phyloP scores from a whole-genome alignment of 1,140 invertebrate species.

The Drosophila varians region DNA sequence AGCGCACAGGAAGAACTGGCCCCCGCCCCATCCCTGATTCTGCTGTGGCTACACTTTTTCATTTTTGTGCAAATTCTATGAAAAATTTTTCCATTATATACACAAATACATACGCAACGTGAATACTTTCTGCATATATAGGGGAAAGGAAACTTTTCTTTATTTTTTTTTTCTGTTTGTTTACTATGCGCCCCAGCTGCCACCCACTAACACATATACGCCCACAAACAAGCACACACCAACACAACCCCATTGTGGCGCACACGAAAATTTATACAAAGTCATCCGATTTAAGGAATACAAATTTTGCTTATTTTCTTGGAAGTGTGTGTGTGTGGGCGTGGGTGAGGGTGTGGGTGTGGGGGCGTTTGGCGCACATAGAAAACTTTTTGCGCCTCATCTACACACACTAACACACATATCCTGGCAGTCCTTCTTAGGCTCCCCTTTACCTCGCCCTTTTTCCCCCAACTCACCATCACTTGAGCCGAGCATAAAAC shows the following conservation, averaged over 20 bases:
- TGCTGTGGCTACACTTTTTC: constrained; percentile 70
- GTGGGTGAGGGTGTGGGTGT: too few relatives aligned
- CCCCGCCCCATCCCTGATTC: constrained; percentile 6
- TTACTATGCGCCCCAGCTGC: constrained; percentile 66
- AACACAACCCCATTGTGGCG: constrained; percentile 73
- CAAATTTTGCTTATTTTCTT: constrained; percentile 81
- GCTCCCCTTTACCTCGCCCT: constrained; percentile 13
- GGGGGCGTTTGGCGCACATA: constrained; percentile 48
- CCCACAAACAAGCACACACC: constrained; percentile 32
- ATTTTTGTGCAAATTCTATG: constrained; percentile 84
- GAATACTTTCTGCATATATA: constrained; percentile 10
- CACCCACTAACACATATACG: constrained; percentile 45
- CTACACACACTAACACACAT: constrained; percentile 27
- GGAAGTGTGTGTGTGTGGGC: constrained; percentile 29
- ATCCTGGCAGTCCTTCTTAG: background rate
- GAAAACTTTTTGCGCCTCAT: constrained; percentile 42
- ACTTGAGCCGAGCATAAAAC: constrained; percentile 82
- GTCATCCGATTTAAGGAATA: constrained; percentile 84
- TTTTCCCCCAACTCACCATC: constrained; percentile 35
- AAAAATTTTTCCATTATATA: constrained; percentile 83
- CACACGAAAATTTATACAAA: constrained; percentile 83
- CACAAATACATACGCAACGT: constrained; percentile 48
- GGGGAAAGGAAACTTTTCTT: constrained; percentile 51
- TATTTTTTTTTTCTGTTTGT: constrained; percentile 37
- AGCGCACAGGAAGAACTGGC: background rate